These are phyloP conservation scores for Aurelia coerulea DNA, from an alignment of 30 jellyfish, hydroid and myxozoan genomes.

Conservation along the genomic window DNA sequence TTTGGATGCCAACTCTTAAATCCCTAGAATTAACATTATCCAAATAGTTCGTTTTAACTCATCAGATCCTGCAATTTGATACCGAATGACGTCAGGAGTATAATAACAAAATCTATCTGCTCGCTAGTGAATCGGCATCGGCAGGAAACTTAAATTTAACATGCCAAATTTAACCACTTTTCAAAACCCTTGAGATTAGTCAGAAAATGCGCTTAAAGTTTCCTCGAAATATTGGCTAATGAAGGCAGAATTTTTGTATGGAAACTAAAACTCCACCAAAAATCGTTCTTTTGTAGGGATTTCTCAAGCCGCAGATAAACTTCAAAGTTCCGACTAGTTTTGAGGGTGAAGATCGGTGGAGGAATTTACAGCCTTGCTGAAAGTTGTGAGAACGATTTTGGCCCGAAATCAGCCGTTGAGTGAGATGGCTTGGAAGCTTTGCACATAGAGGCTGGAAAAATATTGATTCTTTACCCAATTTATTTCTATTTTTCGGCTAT, in stretches of 20 bases:
- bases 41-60: no score
- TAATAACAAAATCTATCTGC: background rate
- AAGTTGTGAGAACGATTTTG: background rate
- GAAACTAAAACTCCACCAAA: constrained; percentile 34
- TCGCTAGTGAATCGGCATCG: background rate
- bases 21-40: no score
- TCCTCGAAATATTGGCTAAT: constrained; percentile 26
- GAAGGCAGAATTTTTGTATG: constrained; percentile 21
- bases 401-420: no score
- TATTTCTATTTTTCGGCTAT: no score
- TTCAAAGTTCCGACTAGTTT: constrained; percentile 33
- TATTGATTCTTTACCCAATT: no score
- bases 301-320: constrained; percentile 27
- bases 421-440: no score
- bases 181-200: constrained; percentile 29
- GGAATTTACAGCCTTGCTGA: no score
- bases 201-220: constrained; percentile 33
- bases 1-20: no score
- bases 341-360: no score
- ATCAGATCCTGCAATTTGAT: no score
- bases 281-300: constrained; percentile 8
- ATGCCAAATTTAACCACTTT: constrained; percentile 24
- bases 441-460: no score
- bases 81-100: no score
- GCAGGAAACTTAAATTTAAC: background rate